Conservation (phyloP, 2,888 invertebrate genomes). For the Toxonevra muliebris region DNA sequence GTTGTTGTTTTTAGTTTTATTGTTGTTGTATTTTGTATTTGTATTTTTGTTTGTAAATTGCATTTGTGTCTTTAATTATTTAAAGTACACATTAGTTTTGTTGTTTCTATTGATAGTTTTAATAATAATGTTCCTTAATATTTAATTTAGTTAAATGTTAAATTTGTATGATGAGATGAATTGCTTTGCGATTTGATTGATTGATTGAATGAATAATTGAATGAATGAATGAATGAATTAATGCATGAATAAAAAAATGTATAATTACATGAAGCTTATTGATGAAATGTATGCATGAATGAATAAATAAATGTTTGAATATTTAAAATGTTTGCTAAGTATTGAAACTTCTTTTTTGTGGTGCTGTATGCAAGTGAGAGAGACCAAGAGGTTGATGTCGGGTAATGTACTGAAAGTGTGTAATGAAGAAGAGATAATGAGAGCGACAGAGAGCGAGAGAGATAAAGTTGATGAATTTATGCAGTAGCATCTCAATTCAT, state of each 20-base stretch:
- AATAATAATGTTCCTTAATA: too few species aligned
- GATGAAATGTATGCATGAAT: neutral
- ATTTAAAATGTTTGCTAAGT: neutral
- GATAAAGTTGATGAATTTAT: too few species aligned
- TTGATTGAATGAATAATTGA: slow-evolving; percentile 28
- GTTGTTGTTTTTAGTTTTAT: slow-evolving; percentile 8
- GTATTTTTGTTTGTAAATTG: slow-evolving; percentile 15
- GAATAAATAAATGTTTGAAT: slow-evolving; percentile 1
- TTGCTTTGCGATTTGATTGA: slow-evolving; percentile 37
- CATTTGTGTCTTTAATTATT: slow-evolving; percentile 7
- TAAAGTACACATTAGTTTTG: too few species aligned
- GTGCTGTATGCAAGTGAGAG: too few species aligned
- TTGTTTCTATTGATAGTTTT: too few species aligned
- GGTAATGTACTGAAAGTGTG: too few species aligned
- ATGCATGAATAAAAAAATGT: slow-evolving; percentile 2
- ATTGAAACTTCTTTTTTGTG: neutral
- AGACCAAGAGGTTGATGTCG: too few species aligned
- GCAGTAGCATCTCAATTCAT: too few species aligned
- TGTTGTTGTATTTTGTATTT: slow-evolving; percentile 11
- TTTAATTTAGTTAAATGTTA: too few species aligned
- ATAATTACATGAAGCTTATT: too few species aligned
- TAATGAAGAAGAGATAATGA: too few species aligned
- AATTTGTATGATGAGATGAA: slow-evolving; percentile 37
- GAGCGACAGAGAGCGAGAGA: too few species aligned
- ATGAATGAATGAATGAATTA: slow-evolving; percentile 16